These are phyloP conservation scores for Adelphocoris suturalis DNA, from an alignment of 2,888 invertebrate species.

Conservation along the genomic window DNA sequence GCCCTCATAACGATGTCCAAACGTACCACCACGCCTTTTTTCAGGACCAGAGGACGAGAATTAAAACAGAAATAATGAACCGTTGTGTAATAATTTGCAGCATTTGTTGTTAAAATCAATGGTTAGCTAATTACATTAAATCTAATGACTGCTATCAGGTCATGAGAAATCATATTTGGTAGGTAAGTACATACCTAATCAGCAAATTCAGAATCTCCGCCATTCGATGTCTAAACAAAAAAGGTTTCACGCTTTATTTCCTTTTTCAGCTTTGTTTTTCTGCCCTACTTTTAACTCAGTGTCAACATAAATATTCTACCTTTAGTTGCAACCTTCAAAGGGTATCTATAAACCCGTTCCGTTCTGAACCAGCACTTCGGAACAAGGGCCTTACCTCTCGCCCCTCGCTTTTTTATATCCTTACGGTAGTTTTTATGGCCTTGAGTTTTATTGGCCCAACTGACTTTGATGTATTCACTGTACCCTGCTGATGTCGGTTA, in stretches of 20 bases:
- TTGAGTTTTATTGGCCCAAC: slow-evolving; percentile 15
- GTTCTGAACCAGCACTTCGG: slow-evolving; percentile 12
- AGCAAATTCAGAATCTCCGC: too few species aligned
- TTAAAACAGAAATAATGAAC: too few species aligned
- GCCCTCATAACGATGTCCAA: too few species aligned
- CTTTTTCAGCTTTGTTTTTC: background rate
- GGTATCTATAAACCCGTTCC: slow-evolving; percentile 19
- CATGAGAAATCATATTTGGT: too few species aligned
- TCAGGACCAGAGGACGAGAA: too few species aligned
- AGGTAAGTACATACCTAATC: too few species aligned
- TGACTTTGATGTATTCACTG: slow-evolving; percentile 13
- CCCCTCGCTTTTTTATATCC: slow-evolving; percentile 9
- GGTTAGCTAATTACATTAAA: too few species aligned
- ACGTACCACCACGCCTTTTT: too few species aligned
- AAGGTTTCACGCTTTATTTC: background rate
- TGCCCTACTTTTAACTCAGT: background rate
- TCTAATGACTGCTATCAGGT: too few species aligned
- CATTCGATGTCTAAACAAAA: background rate
- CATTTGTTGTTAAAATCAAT: too few species aligned
- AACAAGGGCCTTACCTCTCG: slow-evolving; percentile 1
- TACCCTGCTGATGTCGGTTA: background rate
- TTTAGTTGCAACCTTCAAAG: background rate
- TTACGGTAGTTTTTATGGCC: slow-evolving; percentile 4
- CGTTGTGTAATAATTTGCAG: too few species aligned
- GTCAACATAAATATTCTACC: slow-evolving; percentile 1